These are phyloP conservation scores for Tyto alba DNA, from an alignment of 2,113 vertebrate genomes.

Conservation along the genomic window DNA sequence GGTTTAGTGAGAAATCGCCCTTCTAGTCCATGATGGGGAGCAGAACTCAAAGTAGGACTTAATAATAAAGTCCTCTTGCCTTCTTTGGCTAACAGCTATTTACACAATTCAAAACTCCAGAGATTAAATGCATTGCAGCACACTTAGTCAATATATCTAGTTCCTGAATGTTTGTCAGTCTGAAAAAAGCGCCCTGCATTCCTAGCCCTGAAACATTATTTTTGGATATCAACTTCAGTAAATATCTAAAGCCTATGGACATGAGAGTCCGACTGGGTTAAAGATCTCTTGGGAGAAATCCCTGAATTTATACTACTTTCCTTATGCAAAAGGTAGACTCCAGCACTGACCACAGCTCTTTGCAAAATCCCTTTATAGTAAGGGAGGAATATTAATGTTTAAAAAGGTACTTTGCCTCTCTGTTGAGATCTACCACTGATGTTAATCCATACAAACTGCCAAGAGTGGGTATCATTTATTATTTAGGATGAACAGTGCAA, in stretches of 20 bases:
- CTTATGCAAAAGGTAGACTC: not conserved
- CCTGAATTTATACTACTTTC: not conserved
- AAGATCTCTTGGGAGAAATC: not conserved
- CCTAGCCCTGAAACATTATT: not conserved
- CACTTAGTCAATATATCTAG: not conserved
- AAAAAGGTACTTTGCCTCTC: constrained; percentile 14
- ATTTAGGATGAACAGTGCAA: constrained; percentile 26
- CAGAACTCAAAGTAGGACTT: not conserved
- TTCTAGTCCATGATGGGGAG: fast-evolving
- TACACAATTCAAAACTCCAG: not conserved
- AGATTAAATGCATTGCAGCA: not conserved
- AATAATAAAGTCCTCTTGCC: not conserved
- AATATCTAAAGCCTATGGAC: not conserved
- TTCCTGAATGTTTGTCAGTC: not conserved
- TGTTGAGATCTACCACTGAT: not conserved
- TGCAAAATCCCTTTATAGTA: not conserved
- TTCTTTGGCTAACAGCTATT: not conserved
- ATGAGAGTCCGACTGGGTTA: not conserved
- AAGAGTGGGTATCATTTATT: constrained; percentile 19
- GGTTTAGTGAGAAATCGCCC: not conserved
- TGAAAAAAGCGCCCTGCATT: not conserved
- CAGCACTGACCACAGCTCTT: not conserved
- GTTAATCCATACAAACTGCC: constrained; percentile 16
- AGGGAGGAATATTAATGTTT: constrained; percentile 36
- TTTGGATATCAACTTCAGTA: not conserved